Percentiles rank a stretch among this genome's conserved stretches.
Evolutionary conservation across 2,797 vertebrate genomes (phyloP).

Genomic region (Melanotaenia parkinsoni): DNA sequence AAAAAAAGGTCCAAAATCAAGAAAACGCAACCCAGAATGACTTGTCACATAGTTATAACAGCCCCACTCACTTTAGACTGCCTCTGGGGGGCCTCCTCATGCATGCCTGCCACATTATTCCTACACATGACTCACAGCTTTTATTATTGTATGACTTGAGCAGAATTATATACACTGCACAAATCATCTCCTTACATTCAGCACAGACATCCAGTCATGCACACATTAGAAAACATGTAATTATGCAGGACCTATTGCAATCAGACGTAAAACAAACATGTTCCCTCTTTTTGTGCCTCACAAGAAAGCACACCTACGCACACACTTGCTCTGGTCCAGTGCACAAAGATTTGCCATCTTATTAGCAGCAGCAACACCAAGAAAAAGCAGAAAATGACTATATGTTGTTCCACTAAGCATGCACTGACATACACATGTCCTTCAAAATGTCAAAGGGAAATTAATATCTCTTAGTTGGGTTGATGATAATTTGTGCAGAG

Average conservation of each 20-base stretch:
- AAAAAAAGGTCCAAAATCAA: neutral
- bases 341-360: conserved; percentile 26
- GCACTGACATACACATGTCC: conserved; percentile 28
- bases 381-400: conserved; percentile 30
- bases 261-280: conserved; percentile 33
- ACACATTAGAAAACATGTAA: conserved; percentile 37
- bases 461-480: conserved; percentile 28
- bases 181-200: conserved; percentile 31
- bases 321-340: neutral
- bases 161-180: conserved; percentile 5
- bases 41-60: neutral
- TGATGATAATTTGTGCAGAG: conserved; percentile 12
- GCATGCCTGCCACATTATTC: neutral
- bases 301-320: neutral
- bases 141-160: neutral
- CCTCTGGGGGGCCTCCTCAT: neutral
- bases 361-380: conserved; percentile 29
- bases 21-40: neutral
- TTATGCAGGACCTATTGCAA: conserved; percentile 32
- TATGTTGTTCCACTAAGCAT: conserved; percentile 25
- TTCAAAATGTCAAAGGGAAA: conserved; percentile 53
- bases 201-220: conserved; percentile 21
- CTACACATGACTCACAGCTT: too few species aligned
- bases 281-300: neutral
- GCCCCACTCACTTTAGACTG: neutral